These are phyloP conservation scores for Gymnocypris eckloni DNA, from an alignment of 2,797 vertebrate genomes.

Conservation along the genomic window DNA sequence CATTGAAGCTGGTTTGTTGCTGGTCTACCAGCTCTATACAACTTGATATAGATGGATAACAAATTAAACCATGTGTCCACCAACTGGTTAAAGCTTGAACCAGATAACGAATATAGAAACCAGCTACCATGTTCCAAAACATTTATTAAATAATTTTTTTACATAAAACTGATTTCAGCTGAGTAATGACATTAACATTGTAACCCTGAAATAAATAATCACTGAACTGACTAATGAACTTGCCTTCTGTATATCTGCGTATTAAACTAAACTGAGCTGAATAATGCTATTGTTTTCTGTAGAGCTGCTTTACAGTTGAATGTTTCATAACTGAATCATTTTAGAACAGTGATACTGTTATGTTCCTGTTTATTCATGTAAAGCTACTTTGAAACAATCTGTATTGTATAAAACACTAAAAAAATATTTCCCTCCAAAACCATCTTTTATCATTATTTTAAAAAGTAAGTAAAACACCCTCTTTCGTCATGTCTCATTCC, in stretches of 20 bases:
- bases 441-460: not conserved
- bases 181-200: not conserved
- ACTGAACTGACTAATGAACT: no score
- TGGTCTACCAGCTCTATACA: not conserved
- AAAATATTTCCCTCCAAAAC: not conserved
- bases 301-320: not conserved
- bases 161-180: not conserved
- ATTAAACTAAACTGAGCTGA: not conserved
- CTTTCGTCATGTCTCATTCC: not conserved
- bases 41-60: not conserved
- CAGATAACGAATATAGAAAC: not conserved
- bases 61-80: not conserved
- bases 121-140: not conserved
- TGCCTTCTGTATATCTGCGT: no score
- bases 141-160: not conserved
- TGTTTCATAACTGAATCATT: not conserved
- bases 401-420: not conserved
- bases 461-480: not conserved
- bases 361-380: not conserved
- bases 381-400: not conserved
- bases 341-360: not conserved
- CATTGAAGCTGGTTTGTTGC: not conserved
- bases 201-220: no score
- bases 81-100: not conserved
- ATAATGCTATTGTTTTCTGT: not conserved